Percentiles rank a stretch among this genome's conserved stretches.
These are phyloP conservation scores for Benthochromis sp. DNA, from an alignment of 2,113 vertebrate genomes.

Conservation along the genomic window DNA sequence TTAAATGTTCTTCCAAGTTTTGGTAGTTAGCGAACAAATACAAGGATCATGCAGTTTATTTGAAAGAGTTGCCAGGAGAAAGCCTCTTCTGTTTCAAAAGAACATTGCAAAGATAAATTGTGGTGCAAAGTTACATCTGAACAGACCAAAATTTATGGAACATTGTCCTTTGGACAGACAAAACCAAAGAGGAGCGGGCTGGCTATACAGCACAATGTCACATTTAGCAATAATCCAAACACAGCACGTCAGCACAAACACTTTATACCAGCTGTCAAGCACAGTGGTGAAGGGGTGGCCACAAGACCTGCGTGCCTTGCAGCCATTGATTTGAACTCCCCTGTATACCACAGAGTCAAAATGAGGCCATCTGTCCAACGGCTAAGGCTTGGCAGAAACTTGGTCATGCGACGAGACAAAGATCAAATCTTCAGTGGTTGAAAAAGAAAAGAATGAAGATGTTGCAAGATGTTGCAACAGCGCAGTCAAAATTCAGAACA, in stretches of 20 bases:
- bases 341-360: background rate
- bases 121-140: background rate
- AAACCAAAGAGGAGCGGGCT: background rate
- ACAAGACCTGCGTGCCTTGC: background rate
- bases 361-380: background rate
- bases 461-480: background rate
- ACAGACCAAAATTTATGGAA: background rate
- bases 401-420: too few relatives aligned
- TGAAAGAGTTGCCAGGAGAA: background rate
- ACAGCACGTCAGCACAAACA: background rate
- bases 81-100: background rate
- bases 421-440: background rate
- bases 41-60: background rate
- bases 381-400: background rate
- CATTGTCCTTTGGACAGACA: background rate
- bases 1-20: background rate
- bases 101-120: background rate
- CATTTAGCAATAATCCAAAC: background rate
- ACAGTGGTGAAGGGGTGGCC: background rate
- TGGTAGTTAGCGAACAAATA: background rate
- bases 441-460: background rate
- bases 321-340: background rate
- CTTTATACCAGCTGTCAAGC: background rate
- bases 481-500: background rate
- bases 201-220: background rate